These are phyloP conservation scores for Ammodytes marinus DNA, from an alignment of 2,113 vertebrate genomes.

Conservation along the genomic window DNA sequence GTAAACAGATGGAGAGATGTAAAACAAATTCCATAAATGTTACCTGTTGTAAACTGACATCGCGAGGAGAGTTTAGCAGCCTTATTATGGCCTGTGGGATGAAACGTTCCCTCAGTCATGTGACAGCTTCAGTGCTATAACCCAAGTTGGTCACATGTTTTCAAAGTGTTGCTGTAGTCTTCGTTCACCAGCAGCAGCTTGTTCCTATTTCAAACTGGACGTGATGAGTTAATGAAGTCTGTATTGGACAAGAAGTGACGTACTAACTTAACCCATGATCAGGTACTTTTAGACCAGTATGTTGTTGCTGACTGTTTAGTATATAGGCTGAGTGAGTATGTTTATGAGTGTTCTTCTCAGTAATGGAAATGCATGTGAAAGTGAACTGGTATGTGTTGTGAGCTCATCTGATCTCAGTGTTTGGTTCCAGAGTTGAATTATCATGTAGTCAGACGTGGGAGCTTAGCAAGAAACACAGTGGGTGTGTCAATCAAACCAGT, in stretches of 20 bases:
- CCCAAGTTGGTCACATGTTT: conserved; percentile 24
- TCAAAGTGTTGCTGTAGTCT: conserved; percentile 8
- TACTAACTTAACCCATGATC: conserved; percentile 25
- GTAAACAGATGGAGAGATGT: too few species aligned
- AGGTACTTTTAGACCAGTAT: conserved; percentile 39
- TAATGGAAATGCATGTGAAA: conserved; percentile 14
- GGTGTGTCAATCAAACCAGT: not conserved
- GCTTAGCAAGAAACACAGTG: conserved; percentile 1
- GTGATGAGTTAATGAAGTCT: conserved; percentile 44
- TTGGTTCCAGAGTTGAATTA: conserved; percentile 15
- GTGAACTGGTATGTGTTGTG: not conserved
- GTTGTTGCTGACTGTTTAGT: not conserved
- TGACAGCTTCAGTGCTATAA: conserved; percentile 16
- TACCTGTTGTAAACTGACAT: too few species aligned
- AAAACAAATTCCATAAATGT: too few species aligned
- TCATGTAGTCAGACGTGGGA: conserved; percentile 45
- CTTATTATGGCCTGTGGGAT: too few species aligned
- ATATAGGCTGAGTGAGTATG: not conserved
- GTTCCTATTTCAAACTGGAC: conserved; percentile 52
- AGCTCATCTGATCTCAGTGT: not conserved
- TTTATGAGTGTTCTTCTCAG: not conserved
- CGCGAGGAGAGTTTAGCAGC: too few species aligned
- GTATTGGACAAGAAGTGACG: conserved; percentile 49
- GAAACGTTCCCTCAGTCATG: too few species aligned
- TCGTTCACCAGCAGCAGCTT: conserved; percentile 21